phyloP scores from a whole-genome alignment of 2,113 vertebrate species.

The Antidorcas marsupialis region DNA sequence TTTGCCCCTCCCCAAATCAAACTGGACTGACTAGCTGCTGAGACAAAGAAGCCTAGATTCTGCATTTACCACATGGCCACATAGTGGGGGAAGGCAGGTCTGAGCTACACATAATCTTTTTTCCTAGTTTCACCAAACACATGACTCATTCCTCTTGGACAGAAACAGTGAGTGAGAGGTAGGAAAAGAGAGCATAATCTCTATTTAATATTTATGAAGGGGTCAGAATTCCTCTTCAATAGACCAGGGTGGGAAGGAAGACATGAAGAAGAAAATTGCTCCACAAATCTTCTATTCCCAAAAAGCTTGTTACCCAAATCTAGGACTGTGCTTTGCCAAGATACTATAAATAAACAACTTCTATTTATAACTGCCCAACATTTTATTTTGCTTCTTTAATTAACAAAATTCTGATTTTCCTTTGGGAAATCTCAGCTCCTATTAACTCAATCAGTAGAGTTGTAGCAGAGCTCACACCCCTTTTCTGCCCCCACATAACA shows the following conservation, averaged over 20 bases:
- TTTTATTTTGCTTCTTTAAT: neutral
- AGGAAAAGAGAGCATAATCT: neutral
- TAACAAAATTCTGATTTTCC: neutral
- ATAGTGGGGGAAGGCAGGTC: neutral
- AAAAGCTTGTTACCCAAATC: neutral
- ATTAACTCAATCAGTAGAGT: neutral
- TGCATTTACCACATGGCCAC: neutral
- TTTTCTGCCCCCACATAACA: neutral
- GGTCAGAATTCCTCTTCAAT: neutral
- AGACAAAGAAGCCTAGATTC: neutral
- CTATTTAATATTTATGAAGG: neutral
- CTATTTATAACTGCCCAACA: neutral
- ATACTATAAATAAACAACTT: neutral
- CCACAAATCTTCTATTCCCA: neutral
- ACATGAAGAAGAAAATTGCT: neutral
- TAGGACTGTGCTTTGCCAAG: neutral
- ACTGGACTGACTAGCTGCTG: neutral
- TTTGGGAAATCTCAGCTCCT: neutral
- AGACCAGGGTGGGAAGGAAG: neutral
- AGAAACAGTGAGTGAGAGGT: neutral
- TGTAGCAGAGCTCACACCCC: neutral
- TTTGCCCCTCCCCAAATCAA: neutral
- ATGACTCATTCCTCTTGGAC: neutral
- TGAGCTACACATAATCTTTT: neutral
- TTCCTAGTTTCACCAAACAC: neutral